phyloP scores from a whole-genome alignment of 2,797 vertebrate species.

The Pelobates cultripes region DNA sequence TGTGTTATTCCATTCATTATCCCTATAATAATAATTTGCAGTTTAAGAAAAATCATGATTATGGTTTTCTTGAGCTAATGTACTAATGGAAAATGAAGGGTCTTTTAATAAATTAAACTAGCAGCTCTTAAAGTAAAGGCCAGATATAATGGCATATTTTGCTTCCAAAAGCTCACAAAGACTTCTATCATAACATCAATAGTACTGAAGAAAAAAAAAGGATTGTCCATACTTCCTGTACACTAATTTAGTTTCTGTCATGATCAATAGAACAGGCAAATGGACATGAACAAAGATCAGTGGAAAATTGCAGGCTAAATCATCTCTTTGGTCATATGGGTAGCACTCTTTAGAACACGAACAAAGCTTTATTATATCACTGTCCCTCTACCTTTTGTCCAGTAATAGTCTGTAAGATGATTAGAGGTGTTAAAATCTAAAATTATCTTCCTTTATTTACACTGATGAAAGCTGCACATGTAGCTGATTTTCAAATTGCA shows the following conservation, averaged over 20 bases:
- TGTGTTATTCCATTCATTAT: too few relatives aligned
- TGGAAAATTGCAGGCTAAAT: slow-evolving; percentile 17
- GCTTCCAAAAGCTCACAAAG: slow-evolving; percentile 7
- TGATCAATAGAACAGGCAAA: slow-evolving; percentile 34
- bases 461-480: not conserved
- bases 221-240: not conserved
- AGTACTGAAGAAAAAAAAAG: slow-evolving; percentile 14
- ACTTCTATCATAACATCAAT: slow-evolving; percentile 21
- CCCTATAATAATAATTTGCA: too few relatives aligned
- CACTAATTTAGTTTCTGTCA: slow-evolving; percentile 7
- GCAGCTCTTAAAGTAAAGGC: not conserved
- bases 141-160: slow-evolving; percentile 3
- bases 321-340: not conserved
- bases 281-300: slow-evolving; percentile 24
- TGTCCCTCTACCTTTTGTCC: not conserved
- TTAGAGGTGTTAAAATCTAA: not conserved
- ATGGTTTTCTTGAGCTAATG: not conserved
- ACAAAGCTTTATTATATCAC: not conserved
- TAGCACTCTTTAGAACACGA: not conserved
- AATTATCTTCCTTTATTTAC: not conserved
- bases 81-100: slow-evolving; percentile 16
- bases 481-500: too few relatives aligned
- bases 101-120: not conserved
- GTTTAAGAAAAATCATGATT: not conserved
- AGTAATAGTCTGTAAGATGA: not conserved